Evolutionary conservation across 2,113 vertebrate species (phyloP).

Genomic region (Sula dactylatra): DNA sequence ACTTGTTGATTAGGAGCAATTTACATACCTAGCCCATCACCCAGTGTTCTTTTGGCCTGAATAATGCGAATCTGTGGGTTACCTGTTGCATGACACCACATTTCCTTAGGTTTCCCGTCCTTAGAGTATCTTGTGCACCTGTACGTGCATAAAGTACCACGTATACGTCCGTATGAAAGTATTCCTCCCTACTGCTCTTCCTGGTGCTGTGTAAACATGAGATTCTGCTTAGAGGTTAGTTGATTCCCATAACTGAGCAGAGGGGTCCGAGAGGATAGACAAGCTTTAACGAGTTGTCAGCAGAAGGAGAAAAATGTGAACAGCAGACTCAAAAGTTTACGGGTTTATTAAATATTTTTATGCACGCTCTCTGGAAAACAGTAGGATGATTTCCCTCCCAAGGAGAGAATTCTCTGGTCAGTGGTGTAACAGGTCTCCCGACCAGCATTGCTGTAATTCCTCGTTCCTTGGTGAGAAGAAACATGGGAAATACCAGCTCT

Average conservation of each 20-base stretch:
- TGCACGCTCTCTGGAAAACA: not conserved
- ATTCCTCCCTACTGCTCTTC: not conserved
- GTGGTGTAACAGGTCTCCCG: not conserved
- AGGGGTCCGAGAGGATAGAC: not conserved
- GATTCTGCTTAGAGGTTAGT: not conserved
- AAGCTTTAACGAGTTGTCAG: not conserved
- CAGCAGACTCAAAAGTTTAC: not conserved
- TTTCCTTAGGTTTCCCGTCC: not conserved
- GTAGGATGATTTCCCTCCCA: not conserved
- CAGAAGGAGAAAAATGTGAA: not conserved
- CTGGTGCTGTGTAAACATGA: not conserved
- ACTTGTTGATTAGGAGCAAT: not conserved
- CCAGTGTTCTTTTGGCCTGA: not conserved
- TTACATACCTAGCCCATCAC: not conserved
- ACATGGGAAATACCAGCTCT: not conserved
- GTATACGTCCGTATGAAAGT: too few relatives aligned
- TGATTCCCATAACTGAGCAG: not conserved
- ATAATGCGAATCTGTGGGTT: not conserved
- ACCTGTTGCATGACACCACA: not conserved
- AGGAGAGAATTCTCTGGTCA: not conserved
- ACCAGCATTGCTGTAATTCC: not conserved
- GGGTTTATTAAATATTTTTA: not conserved
- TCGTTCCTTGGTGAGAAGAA: not conserved
- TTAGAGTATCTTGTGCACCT: not conserved
- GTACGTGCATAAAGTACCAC: accelerated